A percentile compares a stretch with the other conserved stretches of the same genome.
Evolutionary conservation across 2,888 invertebrate genomes (phyloP).

Genomic region (Diogma glabrata): DNA sequence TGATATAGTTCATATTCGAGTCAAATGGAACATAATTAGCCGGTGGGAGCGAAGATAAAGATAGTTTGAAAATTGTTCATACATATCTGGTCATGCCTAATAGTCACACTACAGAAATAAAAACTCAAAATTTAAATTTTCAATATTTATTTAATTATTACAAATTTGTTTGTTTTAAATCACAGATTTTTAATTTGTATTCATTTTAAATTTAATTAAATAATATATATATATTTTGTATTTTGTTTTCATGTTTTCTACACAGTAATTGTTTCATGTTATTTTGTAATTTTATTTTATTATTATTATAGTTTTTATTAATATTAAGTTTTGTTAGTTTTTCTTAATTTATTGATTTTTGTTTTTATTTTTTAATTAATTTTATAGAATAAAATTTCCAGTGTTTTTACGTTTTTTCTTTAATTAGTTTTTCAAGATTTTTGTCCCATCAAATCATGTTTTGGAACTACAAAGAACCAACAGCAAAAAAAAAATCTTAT

Average conservation of each 20-base stretch:
- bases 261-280: conserved; percentile 3
- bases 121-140: no score
- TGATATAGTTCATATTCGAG: no score
- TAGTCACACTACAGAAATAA: no score
- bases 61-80: no score
- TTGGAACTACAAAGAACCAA: no score
- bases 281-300: conserved; percentile 3
- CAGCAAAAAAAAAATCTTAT: no score
- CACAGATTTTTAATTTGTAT: conserved; percentile 9
- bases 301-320: conserved; percentile 3
- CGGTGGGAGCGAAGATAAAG: no score
- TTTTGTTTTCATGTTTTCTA: conserved; percentile 1
- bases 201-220: conserved; percentile 5
- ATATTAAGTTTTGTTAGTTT: background rate
- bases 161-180: conserved; percentile 8
- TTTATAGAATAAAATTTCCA: conserved; percentile 2
- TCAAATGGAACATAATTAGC: no score
- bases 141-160: conserved; percentile 8
- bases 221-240: conserved; percentile 6
- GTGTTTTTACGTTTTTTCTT: conserved; percentile 4
- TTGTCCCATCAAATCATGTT: no score
- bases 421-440: background rate
- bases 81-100: no score
- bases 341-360: conserved; percentile 4
- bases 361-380: conserved; percentile 1